Evolutionary conservation across 2,113 vertebrate genomes (phyloP).

Genomic region (Progne subis): DNA sequence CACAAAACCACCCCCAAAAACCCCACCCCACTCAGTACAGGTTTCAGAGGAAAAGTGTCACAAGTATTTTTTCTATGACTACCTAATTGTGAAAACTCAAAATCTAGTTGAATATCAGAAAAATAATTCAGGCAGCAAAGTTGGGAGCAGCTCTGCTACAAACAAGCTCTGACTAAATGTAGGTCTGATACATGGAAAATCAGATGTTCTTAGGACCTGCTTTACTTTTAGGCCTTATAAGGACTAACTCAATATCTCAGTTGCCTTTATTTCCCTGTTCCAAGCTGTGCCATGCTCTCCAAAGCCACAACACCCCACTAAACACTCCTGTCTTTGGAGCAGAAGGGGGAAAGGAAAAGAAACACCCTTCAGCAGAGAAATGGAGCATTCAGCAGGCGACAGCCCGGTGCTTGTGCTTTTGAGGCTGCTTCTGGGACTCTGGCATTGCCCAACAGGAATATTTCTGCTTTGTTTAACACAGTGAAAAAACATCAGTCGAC

Average conservation of each 20-base stretch:
- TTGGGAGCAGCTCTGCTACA: neutral
- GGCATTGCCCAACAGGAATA: slow-evolving; percentile 38
- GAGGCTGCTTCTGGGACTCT: slow-evolving; percentile 34
- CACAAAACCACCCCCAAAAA: neutral
- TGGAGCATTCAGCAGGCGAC: neutral
- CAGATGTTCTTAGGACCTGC: neutral
- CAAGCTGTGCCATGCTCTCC: neutral
- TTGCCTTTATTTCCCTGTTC: neutral
- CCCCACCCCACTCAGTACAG: neutral
- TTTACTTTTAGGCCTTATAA: neutral
- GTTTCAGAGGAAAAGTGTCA: neutral
- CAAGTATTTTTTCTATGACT: neutral
- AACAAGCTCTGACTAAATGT: neutral
- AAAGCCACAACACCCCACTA: neutral
- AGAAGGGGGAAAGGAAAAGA: neutral
- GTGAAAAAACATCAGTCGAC: slow-evolving; percentile 74
- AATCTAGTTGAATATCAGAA: neutral
- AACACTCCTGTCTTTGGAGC: neutral
- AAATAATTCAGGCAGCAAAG: neutral
- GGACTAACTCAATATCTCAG: neutral
- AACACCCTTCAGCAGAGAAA: neutral
- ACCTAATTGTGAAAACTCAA: neutral
- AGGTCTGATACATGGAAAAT: neutral
- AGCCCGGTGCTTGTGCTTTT: neutral
- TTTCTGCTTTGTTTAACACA: slow-evolving; percentile 77